A percentile compares a stretch with the other conserved stretches of the same genome.
These are phyloP conservation scores for Muntiacus muntjak DNA, from an alignment of 2,113 vertebrate genomes.

Conservation along the genomic window DNA sequence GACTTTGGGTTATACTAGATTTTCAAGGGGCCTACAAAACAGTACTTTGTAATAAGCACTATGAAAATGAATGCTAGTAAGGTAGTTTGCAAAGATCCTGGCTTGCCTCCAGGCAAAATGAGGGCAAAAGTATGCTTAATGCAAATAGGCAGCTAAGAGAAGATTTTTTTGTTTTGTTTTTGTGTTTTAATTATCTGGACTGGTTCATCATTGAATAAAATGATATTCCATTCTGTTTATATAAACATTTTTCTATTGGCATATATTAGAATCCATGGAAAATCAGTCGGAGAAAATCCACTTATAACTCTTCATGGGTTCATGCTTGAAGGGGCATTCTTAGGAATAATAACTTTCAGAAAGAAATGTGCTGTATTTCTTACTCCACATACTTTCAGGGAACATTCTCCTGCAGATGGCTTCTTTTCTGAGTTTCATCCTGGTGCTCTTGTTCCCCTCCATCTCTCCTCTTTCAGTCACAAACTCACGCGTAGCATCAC, in stretches of 20 bases:
- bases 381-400: not conserved
- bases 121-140: conserved; percentile 2
- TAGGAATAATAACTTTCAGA: not conserved
- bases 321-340: not conserved
- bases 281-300: conserved; percentile 23
- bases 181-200: not conserved
- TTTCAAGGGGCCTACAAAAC: not conserved
- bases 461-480: not conserved
- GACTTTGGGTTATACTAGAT: not conserved
- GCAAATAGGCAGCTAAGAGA: not conserved
- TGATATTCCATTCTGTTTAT: not conserved
- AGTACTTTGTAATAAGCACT: not conserved
- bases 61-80: not conserved
- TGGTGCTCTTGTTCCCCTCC: not conserved
- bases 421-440: not conserved
- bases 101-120: not conserved
- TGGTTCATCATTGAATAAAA: conserved; percentile 33
- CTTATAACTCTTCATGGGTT: not conserved
- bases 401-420: not conserved
- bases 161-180: not conserved
- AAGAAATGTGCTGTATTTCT: not conserved
- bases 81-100: not conserved
- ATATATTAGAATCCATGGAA: conserved; percentile 19
- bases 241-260: conserved; percentile 16
- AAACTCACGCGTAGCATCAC: accelerated